Conservation (phyloP, 1,140 invertebrate genomes). For the Penaeus chinensis region DNA sequence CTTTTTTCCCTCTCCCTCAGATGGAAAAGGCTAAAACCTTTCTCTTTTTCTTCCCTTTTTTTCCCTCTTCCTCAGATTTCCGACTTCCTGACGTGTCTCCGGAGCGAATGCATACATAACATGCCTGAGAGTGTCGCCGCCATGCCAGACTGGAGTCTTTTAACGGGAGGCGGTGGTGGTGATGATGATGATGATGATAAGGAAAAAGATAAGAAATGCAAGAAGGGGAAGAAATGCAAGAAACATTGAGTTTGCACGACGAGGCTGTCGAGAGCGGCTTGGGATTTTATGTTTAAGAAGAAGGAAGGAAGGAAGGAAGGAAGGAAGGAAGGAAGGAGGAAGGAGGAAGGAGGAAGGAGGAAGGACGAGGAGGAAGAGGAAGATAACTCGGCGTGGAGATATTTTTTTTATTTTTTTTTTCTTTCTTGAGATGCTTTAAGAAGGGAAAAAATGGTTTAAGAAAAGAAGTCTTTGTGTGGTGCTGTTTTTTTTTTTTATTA, state of each 20-base stretch:
- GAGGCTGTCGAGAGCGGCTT: background rate
- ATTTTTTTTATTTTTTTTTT: too few relatives aligned
- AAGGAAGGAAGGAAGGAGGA: background rate
- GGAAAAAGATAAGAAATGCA: conserved; percentile 28
- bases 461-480: too few relatives aligned
- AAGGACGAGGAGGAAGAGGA: background rate
- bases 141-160: background rate
- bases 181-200: conserved; percentile 26
- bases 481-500: too few relatives aligned
- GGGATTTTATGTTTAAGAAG: background rate
- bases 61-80: background rate
- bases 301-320: background rate
- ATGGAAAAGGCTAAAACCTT: too few relatives aligned
- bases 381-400: too few relatives aligned
- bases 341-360: background rate
- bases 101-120: conserved; percentile 22
- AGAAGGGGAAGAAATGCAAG: conserved; percentile 41
- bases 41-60: too few relatives aligned
- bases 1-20: too few relatives aligned
- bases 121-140: conserved; percentile 24
- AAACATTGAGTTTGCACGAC: conserved; percentile 10
- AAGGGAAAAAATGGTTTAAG: too few relatives aligned
- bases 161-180: background rate
- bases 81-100: conserved; percentile 34
- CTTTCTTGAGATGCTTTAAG: too few relatives aligned